Percentiles rank a stretch among this genome's conserved stretches.
Evolutionary conservation across 1,140 invertebrate species (phyloP).

Genomic region (Mactra quadrangularis): DNA sequence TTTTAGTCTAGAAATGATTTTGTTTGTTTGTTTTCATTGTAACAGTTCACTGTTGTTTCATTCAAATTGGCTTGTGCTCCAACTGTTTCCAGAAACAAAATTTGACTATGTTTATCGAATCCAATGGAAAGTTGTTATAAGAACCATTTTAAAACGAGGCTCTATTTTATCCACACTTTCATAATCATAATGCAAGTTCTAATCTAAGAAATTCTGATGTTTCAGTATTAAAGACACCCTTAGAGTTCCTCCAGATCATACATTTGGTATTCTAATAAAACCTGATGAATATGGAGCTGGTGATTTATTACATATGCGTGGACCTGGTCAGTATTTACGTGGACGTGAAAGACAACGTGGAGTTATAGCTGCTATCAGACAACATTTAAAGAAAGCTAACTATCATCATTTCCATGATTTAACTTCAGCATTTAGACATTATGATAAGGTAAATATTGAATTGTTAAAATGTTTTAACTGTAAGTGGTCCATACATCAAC

Average conservation of each 20-base stretch:
- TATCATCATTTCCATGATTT: conserved; percentile 82
- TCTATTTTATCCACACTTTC: no score
- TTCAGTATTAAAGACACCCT: conserved; percentile 83
- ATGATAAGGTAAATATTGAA: conserved; percentile 79
- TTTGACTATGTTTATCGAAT: no score
- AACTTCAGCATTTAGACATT: conserved; percentile 80
- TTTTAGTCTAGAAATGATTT: no score
- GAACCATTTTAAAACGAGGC: no score
- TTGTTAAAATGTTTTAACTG: background rate
- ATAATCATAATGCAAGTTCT: no score
- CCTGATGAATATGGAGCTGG: conserved; percentile 82
- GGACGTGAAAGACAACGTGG: conserved; percentile 80
- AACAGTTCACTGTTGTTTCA: no score
- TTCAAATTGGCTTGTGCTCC: no score
- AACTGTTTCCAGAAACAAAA: no score
- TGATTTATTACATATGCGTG: conserved; percentile 81
- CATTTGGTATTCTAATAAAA: conserved; percentile 81
- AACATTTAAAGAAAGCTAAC: conserved; percentile 82
- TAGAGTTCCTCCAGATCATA: conserved; percentile 80
- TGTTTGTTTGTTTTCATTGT: no score
- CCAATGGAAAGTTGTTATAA: no score
- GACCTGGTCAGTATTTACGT: conserved; percentile 74
- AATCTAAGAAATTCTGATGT: no score
- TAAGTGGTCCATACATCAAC: no score
- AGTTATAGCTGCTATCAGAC: conserved; percentile 80